phyloP scores from a whole-genome alignment of 1,140 invertebrate species.

The Drosophila melanica region DNA sequence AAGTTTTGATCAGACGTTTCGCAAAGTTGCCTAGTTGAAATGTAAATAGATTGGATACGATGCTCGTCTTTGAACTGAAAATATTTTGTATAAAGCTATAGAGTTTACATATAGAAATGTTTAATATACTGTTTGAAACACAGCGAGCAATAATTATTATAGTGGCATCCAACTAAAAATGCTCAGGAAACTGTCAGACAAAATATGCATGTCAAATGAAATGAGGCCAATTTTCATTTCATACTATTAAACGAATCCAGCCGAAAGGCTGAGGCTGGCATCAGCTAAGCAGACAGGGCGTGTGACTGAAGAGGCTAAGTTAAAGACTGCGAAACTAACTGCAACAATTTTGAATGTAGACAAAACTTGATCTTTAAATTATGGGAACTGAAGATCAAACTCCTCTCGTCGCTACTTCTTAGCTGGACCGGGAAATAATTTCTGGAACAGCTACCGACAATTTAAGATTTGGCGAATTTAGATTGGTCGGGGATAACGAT shows the following conservation, averaged over 20 bases:
- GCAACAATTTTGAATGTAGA: conserved; percentile 76
- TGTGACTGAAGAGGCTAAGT: conserved; percentile 28
- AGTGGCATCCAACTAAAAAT: conserved; percentile 28
- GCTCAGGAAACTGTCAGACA: conserved; percentile 22
- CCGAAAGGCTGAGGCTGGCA: conserved; percentile 37
- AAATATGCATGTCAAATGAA: conserved; percentile 58
- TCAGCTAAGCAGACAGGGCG: conserved; percentile 52
- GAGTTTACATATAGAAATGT: no score
- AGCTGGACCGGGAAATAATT: conserved; percentile 54
- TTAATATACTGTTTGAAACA: no score
- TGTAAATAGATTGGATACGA: not conserved
- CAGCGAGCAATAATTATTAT: no score
- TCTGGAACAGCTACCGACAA: conserved; percentile 59
- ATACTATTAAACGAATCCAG: conserved; percentile 39
- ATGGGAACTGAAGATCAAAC: conserved; percentile 60
- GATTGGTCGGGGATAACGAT: not conserved
- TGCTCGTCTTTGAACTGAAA: no score
- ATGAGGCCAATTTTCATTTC: conserved; percentile 59
- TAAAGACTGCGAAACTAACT: conserved; percentile 9
- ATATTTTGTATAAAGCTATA: not conserved
- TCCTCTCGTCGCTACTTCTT: not conserved
- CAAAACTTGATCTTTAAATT: conserved; percentile 80
- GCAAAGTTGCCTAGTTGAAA: not conserved
- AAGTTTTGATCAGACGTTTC: conserved; percentile 23
- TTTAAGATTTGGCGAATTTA: conserved; percentile 19